A percentile compares a stretch with the other conserved stretches of the same genome.
Evolutionary conservation across 2,113 vertebrate species (phyloP).

Genomic region (Pseudopodoces humilis): DNA sequence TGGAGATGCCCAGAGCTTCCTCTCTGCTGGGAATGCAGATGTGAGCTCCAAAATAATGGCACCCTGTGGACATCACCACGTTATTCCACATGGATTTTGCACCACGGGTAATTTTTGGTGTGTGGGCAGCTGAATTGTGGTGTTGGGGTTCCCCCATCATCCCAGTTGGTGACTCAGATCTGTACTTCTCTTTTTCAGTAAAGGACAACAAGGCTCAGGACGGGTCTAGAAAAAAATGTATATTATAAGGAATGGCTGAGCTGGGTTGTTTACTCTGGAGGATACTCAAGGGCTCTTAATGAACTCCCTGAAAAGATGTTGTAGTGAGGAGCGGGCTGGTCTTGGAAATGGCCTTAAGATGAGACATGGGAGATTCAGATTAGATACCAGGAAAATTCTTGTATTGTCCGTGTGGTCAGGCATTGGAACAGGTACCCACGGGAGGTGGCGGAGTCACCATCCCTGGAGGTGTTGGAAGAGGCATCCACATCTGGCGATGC

Average conservation of each 20-base stretch:
- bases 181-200: not conserved
- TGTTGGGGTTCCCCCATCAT: not conserved
- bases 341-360: not conserved
- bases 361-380: no score
- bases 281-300: not conserved
- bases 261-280: not conserved
- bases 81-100: not conserved
- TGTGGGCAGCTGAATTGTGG: not conserved
- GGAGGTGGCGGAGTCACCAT: not conserved
- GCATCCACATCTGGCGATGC: accelerated
- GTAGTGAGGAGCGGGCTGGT: not conserved
- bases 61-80: accelerated
- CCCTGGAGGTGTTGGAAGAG: not conserved
- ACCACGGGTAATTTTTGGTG: accelerated
- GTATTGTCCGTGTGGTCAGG: not conserved
- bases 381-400: not conserved
- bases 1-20: not conserved
- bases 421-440: not conserved
- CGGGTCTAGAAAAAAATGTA: not conserved
- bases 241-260: not conserved
- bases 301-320: not conserved
- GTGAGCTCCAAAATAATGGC: accelerated
- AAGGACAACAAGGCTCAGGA: not conserved
- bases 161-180: not conserved
- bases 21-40: not conserved